Evolutionary conservation across 64 coral and sea anemone genomes (phyloP), one percentile per base, ranked within the genome.

Genomic region (Montipora efflorescens): DNA sequence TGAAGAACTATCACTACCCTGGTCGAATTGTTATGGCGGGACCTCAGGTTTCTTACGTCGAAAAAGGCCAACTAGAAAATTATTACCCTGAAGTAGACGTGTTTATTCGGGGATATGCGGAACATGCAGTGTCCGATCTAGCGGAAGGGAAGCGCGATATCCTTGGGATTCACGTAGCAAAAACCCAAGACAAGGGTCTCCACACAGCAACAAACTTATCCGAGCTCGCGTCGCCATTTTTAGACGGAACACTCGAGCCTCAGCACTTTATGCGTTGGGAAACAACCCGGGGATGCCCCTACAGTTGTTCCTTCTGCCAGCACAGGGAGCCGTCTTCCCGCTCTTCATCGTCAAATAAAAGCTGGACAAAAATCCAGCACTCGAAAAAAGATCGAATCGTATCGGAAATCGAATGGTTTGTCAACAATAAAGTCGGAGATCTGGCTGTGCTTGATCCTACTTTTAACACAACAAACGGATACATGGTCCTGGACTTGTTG

Each of bases 91-190:
- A 76, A 5, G 87, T 14, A 1, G 87, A 89, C 44, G 70, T 78
- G 4, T 89, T 89, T 18, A 89, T 89, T 8, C 87, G 87, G 4
- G 87, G 87, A 7, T 89, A 89, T 77, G 87, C 87, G 4, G 87
- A 89, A 62, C 22, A 77, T 8, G 87, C 75, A 1, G 75, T 89
- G 70, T 47, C 57, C 4, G 75, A 89, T 25, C 47, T 89, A 44
- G 71, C 87, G 7, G 74, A 89, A 78, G 69, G 73, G 28, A 89
- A 89, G 23, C 15, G 78, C 5, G 49, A 75, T 75, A 78, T 78
- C 3, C 5, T 76, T 61, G 87, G 87, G 3, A 75, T 78, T 19
- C 87, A 89, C 36, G 52, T 76, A 22, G 75, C 20, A 8, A 61
- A 52, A 20, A 13, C 49, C 2, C 74, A 15, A 18, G 87, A 89